Evolutionary conservation across 2,797 vertebrate genomes (phyloP).

Genomic region (Sarcoramphus papa): DNA sequence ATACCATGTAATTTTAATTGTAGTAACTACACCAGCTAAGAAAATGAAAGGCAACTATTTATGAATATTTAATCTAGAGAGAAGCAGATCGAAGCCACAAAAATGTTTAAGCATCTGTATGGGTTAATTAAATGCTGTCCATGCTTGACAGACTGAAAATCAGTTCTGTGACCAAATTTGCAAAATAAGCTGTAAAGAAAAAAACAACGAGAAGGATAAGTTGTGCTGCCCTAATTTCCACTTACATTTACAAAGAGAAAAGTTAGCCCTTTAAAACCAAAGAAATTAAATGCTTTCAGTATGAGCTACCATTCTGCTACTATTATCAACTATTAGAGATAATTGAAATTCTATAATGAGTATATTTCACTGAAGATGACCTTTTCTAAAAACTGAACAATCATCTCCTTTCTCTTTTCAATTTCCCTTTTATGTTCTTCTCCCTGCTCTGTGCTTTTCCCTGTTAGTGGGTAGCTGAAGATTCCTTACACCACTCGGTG

Average conservation of each 20-base stretch:
- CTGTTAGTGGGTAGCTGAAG: not conserved
- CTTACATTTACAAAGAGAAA: not conserved
- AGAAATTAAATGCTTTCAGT: not conserved
- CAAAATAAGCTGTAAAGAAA: not conserved
- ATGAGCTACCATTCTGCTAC: not conserved
- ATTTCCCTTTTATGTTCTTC: not conserved
- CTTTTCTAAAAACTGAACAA: not conserved
- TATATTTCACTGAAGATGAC: not conserved
- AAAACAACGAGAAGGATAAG: not conserved
- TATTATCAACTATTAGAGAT: not conserved
- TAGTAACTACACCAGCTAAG: not conserved
- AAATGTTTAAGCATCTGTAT: not conserved
- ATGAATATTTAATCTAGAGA: slow-evolving; percentile 6
- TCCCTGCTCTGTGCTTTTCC: not conserved
- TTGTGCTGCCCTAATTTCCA: not conserved
- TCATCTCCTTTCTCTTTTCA: not conserved
- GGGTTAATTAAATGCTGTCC: slow-evolving; percentile 30
- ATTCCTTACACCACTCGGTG: not conserved
- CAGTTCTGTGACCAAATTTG: not conserved
- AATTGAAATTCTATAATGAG: not conserved
- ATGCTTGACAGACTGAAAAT: not conserved
- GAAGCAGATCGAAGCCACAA: not conserved
- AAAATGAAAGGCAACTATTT: not conserved
- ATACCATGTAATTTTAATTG: not conserved
- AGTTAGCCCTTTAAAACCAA: not conserved